These are phyloP conservation scores for Eospalax fontanierii DNA, from an alignment of 2,797 vertebrate species.

Conservation along the genomic window DNA sequence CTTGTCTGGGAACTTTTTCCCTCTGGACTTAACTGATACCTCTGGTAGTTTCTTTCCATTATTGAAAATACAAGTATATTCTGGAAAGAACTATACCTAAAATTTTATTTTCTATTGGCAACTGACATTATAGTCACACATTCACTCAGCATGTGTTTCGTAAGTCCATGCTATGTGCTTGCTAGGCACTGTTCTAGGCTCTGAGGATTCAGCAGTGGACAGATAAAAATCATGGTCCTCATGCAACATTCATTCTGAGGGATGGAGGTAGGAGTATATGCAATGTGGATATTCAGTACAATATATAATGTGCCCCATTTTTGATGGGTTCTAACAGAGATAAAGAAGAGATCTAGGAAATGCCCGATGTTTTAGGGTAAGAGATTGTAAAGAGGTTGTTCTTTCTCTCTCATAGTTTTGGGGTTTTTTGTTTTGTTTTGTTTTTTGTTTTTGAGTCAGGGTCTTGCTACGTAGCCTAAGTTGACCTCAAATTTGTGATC, in stretches of 20 bases:
- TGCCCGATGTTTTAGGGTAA: not conserved
- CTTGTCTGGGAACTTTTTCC: constrained; percentile 63
- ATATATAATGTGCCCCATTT: not conserved
- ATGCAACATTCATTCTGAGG: constrained; percentile 14
- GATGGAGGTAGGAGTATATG: not conserved
- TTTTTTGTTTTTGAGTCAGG: not conserved
- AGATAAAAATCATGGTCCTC: constrained; percentile 27
- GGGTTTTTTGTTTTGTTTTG: not conserved
- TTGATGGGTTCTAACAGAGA: not conserved
- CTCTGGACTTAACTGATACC: constrained; percentile 40
- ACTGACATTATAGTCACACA: constrained; percentile 13
- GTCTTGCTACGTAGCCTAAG: not conserved
- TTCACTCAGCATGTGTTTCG: constrained; percentile 52
- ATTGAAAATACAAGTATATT: constrained; percentile 51
- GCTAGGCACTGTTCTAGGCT: constrained; percentile 17
- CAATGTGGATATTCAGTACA: not conserved
- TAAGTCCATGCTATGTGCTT: not conserved
- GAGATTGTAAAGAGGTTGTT: not conserved
- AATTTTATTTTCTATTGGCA: constrained; percentile 64
- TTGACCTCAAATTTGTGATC: not conserved
- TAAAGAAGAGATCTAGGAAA: constrained; percentile 40
- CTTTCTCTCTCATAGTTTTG: too few relatives aligned
- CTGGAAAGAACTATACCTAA: constrained; percentile 57
- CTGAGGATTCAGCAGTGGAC: not conserved
- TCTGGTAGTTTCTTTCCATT: constrained; percentile 2